phyloP scores from a whole-genome alignment of 2,888 invertebrate species.

The Byasa hedistus region DNA sequence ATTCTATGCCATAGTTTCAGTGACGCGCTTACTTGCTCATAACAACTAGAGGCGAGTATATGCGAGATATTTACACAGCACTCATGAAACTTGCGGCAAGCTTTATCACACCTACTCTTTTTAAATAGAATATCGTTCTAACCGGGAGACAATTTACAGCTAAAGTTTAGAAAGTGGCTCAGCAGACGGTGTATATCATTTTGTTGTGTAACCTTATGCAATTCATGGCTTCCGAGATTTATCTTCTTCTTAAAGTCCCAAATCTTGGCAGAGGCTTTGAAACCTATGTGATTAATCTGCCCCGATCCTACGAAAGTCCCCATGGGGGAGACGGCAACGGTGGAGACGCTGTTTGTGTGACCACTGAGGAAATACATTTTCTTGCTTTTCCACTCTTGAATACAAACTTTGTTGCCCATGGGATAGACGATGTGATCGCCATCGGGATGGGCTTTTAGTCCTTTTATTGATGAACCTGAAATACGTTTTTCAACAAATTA shows the following conservation, averaged over 20 bases:
- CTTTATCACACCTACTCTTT: too few species aligned
- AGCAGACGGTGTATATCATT: too few species aligned
- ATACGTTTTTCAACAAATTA: not conserved
- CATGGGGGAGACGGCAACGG: slow-evolving; percentile 86
- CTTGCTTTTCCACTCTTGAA: slow-evolving; percentile 84
- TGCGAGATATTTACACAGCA: too few species aligned
- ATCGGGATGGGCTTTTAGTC: slow-evolving; percentile 86
- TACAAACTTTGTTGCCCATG: slow-evolving; percentile 88
- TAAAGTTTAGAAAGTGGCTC: too few species aligned
- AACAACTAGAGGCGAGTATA: too few species aligned
- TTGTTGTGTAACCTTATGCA: slow-evolving; percentile 85
- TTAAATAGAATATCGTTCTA: too few species aligned
- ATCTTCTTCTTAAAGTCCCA: slow-evolving; percentile 88
- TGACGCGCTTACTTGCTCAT: too few species aligned
- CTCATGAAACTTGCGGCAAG: too few species aligned
- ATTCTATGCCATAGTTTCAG: too few species aligned
- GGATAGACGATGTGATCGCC: slow-evolving; percentile 86
- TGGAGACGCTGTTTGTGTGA: slow-evolving; percentile 88
- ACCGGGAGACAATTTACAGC: too few species aligned
- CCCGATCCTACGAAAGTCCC: slow-evolving; percentile 92
- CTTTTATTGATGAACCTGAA: slow-evolving; percentile 69
- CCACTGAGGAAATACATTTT: slow-evolving; percentile 88
- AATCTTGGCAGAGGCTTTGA: slow-evolving; percentile 90
- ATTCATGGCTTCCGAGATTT: slow-evolving; percentile 84
- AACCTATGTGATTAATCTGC: slow-evolving; percentile 94